Conservation (phyloP, 2,113 vertebrate genomes). For the Cairina moschata region DNA sequence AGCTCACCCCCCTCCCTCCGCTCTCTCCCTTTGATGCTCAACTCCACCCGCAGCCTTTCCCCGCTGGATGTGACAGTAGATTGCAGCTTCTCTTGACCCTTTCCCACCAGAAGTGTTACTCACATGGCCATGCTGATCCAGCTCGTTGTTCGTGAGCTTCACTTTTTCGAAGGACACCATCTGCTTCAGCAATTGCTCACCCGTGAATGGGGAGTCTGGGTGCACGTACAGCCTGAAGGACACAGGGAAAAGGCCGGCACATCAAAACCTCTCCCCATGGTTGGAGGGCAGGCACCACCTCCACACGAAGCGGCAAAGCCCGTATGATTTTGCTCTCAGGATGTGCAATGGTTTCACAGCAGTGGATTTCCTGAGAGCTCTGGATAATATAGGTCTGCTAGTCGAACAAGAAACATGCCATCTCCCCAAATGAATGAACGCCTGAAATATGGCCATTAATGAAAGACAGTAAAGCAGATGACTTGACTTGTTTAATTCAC, state of each 20-base stretch:
- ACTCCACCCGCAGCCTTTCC: not conserved
- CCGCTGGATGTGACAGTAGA: rapidly evolving
- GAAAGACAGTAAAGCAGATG: not conserved
- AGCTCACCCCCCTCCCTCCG: not conserved
- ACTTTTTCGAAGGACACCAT: slow-evolving; percentile 99
- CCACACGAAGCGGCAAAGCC: not conserved
- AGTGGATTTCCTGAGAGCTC: not conserved
- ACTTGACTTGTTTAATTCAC: not conserved
- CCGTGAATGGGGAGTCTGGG: slow-evolving; percentile 95
- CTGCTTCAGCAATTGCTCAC: slow-evolving; percentile 96
- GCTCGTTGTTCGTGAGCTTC: slow-evolving; percentile 98
- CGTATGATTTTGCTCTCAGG: rapidly evolving
- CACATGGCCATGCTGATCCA: slow-evolving; percentile 98
- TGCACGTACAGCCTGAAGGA: slow-evolving; percentile 92
- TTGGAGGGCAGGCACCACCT: not conserved
- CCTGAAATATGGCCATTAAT: not conserved
- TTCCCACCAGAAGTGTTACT: slow-evolving; percentile 58
- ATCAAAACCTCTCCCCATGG: not conserved
- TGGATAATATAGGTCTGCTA: not conserved
- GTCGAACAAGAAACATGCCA: not conserved
- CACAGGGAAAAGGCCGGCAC: not conserved
- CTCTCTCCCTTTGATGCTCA: not conserved
- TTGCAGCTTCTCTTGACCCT: not conserved
- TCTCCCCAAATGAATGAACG: not conserved
- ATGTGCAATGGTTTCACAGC: rapidly evolving